phyloP scores from a whole-genome alignment of 2,113 vertebrate genomes.

The Crotalus horridus region DNA sequence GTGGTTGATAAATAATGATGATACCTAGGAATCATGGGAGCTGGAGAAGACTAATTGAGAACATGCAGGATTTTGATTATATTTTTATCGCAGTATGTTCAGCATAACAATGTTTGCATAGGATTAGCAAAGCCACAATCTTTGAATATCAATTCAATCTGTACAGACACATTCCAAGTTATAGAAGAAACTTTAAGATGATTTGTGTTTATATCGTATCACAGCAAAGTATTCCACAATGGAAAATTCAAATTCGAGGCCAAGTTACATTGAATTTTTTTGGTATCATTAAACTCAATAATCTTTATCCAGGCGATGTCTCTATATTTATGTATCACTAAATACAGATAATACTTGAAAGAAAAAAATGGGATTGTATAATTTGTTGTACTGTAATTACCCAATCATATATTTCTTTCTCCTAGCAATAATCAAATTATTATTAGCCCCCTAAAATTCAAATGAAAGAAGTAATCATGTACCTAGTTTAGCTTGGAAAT shows the following conservation, averaged over 20 bases:
- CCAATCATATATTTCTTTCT: neutral
- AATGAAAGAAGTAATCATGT: neutral
- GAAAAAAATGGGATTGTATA: neutral
- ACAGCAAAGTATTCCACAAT: neutral
- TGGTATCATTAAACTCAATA: neutral
- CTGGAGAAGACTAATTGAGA: neutral
- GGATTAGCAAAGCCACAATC: neutral
- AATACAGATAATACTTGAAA: neutral
- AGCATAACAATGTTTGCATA: neutral
- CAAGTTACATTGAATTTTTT: neutral
- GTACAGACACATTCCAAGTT: neutral
- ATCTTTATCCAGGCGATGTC: neutral
- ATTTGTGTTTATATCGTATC: neutral
- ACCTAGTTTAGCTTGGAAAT: neutral
- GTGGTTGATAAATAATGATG: neutral
- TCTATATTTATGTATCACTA: neutral
- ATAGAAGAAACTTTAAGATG: neutral
- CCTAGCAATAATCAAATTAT: neutral
- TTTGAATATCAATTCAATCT: neutral
- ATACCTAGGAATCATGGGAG: neutral
- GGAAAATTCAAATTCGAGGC: neutral
- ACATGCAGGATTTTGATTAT: neutral
- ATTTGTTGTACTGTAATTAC: neutral
- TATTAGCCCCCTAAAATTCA: neutral
- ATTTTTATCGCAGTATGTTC: neutral